Conservation (phyloP, 2,797 vertebrate species). For the Margarornis squamiger region DNA sequence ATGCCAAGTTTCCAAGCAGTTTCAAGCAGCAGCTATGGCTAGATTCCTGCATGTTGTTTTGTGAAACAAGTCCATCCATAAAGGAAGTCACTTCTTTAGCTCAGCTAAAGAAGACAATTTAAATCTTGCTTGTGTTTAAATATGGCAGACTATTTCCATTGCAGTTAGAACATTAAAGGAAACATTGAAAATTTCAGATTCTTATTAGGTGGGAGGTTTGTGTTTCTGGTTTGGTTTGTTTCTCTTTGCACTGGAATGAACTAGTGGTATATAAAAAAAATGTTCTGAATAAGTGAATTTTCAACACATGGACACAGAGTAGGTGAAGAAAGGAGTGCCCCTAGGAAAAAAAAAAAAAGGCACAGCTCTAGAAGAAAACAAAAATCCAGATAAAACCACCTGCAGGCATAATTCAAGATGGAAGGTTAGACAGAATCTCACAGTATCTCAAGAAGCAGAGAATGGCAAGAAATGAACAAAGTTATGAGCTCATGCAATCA, state of each 20-base stretch:
- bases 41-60: neutral
- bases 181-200: neutral
- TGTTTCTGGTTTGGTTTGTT: neutral
- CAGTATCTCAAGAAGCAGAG: neutral
- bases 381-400: neutral
- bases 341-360: neutral
- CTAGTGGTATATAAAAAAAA: neutral
- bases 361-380: neutral
- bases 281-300: neutral
- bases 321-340: neutral
- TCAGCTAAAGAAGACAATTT: neutral
- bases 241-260: neutral
- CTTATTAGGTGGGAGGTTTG: accelerated
- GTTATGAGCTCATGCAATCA: neutral
- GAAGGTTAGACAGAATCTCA: neutral
- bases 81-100: neutral
- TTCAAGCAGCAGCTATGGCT: neutral
- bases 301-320: neutral
- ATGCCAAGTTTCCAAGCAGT: neutral
- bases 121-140: neutral
- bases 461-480: neutral
- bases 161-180: neutral
- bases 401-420: neutral
- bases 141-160: neutral
- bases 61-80: neutral